phyloP scores from a whole-genome alignment of 2,888 invertebrate genomes.

The Serripes groenlandicus region DNA sequence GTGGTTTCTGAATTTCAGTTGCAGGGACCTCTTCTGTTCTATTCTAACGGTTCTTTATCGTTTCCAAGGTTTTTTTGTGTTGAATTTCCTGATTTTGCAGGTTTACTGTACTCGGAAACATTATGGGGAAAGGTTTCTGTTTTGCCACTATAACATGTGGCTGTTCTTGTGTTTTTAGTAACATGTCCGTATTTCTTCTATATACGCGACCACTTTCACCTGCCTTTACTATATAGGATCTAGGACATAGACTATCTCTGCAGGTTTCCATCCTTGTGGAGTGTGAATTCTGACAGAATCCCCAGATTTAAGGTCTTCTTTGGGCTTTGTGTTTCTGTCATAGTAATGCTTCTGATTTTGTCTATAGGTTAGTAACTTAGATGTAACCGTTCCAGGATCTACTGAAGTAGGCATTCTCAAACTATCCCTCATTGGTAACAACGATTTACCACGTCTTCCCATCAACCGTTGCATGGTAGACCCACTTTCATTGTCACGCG shows the following conservation, averaged over 20 bases:
- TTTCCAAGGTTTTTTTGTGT: not conserved
- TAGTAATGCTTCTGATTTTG: slow-evolving; percentile 44
- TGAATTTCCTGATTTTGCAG: not conserved
- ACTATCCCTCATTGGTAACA: slow-evolving; percentile 28
- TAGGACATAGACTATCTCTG: slow-evolving; percentile 25
- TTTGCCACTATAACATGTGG: not conserved
- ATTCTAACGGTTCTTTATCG: not conserved
- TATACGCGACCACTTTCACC: slow-evolving; percentile 22
- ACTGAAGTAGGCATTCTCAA: slow-evolving; percentile 15
- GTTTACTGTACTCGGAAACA: not conserved
- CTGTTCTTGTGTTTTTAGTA: slow-evolving; percentile 1
- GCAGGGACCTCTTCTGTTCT: not conserved
- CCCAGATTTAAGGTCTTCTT: not conserved
- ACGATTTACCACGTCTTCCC: slow-evolving; percentile 37
- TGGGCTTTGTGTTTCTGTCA: slow-evolving; percentile 22
- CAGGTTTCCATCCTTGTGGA: slow-evolving; percentile 50
- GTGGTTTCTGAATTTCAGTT: not conserved
- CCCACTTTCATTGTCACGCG: slow-evolving; percentile 34
- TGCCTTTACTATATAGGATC: slow-evolving; percentile 49
- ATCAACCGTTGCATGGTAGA: slow-evolving; percentile 52
- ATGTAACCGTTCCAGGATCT: not conserved
- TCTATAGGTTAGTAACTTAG: slow-evolving; percentile 22
- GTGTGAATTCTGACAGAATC: slow-evolving; percentile 35
- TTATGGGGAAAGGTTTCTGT: not conserved
- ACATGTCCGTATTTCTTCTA: slow-evolving; percentile 29